Base-by-base conservation (phyloP, 2,113 vertebrate species). In the Mormyrus lacerda region DNA sequence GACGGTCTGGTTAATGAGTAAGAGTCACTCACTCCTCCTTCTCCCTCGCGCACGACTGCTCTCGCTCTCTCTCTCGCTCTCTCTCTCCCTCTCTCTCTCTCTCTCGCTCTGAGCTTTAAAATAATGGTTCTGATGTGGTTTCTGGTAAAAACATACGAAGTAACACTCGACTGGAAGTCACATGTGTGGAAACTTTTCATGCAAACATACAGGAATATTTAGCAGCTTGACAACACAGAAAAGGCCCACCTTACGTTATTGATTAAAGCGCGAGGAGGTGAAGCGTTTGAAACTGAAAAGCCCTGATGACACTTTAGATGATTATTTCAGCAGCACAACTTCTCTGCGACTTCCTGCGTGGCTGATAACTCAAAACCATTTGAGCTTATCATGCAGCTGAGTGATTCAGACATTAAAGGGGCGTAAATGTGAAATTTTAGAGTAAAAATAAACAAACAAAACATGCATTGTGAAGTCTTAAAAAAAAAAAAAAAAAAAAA, bases 1-100 rank as follows among this genome's bases (percentile, higher is more conserved):
- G 91, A 89, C 90, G 91, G 55, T 92, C 90, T 90, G 91, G 90
- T 93, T 92, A 93, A 91, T 94, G 94, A 93, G 91, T 93, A 93
- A 88, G 93, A 94, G 90, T 42, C 31, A 79, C 35, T 79, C 89
- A 79, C 91, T 88, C 88, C 88, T 69, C 69, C 87, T 42, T 51
- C 87, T n/a, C 90, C 84, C 51, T 53, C 47, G 6, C 90, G 27
- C 84, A 45, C 44, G 17, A 88, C 88, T 87, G 82, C 53, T 82
- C 82, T 88, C 88, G 42, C 76, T 55, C 76, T 55, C 44, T 19
- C 61, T 76, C 31, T 50, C 61, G 47, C 42, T 47, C 87, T 82
- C 47, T 82, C 51, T 19, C 51, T 55, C 88, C 5, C 88, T 82
- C 47, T 79, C 45, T 79, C 47, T 4, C 86, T 44, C 47, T 65